These are phyloP conservation scores for Protomyctophum bolini DNA, from an alignment of 2,113 vertebrate species.

Conservation along the genomic window DNA sequence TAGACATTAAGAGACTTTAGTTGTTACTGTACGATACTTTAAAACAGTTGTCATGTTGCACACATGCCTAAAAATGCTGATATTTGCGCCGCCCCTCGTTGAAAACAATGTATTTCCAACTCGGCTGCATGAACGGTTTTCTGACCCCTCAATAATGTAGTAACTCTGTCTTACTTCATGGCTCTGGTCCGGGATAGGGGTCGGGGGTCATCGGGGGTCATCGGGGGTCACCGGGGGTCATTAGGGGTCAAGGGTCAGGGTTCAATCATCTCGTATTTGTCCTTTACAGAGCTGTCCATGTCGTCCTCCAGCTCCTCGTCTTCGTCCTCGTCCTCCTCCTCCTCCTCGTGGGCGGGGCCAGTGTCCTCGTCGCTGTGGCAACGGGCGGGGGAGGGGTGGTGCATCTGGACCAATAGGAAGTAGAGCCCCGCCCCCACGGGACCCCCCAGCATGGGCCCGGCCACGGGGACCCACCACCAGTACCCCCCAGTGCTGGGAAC, in stretches of 20 bases:
- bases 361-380: neutral
- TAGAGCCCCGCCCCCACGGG: conserved; percentile 84
- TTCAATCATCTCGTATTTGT: conserved; percentile 89
- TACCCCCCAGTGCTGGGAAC: conserved; percentile 84
- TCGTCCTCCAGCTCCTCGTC: conserved; percentile 73
- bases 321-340: conserved; percentile 66
- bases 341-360: conserved; percentile 45
- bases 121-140: too few relatives aligned
- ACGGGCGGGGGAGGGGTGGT: conserved; percentile 73
- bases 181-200: too few relatives aligned
- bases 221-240: neutral
- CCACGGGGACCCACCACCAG: conserved; percentile 96
- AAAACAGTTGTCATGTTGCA: too few relatives aligned
- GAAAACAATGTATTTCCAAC: too few relatives aligned
- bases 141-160: too few relatives aligned
- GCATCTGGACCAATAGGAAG: conserved; percentile 85
- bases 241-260: conserved; percentile 49
- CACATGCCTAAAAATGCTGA: too few relatives aligned
- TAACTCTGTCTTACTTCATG: too few relatives aligned
- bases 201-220: too few relatives aligned
- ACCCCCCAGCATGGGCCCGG: conserved; percentile 88
- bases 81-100: too few relatives aligned
- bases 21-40: too few relatives aligned
- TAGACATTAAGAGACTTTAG: too few relatives aligned
- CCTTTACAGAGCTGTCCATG: conserved; percentile 74